Evolutionary conservation across 2,113 vertebrate genomes (phyloP), one percentile per base, ranked within the genome.

Genomic region (Corydoras sp.): DNA sequence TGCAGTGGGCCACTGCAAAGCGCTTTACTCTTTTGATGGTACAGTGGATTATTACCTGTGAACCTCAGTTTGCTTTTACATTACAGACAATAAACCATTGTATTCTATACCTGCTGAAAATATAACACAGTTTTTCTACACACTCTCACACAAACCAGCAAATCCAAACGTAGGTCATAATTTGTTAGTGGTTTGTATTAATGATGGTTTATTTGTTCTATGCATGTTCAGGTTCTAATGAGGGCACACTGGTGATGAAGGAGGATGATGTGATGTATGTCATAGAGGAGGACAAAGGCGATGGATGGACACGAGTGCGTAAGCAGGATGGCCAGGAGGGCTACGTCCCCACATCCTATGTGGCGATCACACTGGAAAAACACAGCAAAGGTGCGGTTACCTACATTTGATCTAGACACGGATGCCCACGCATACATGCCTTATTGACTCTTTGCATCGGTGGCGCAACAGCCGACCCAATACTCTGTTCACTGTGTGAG

Each of bases 311-410:
- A 60, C 86, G 96, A 86, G 94, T 93, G 73, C 91, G 97, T 79
- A 96, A 95, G 86, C 94, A 96, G 86, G 90, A 91, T 0, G 97
- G 97, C 11, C 93, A 95, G 88, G 97, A 99, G 85, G 97, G 97
- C 88, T 99, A 99, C 75, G 94, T 99, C 67, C 97, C 97, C 83
- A 97, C 96, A 3, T 95, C 96, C 76, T 99, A 99, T 82, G 94
- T 99, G 88, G 95, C 98, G 84, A 93, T 99, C 89, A 96, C 95
- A 66, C 83, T 99, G 93, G 96, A 98, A 92, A 98, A 93, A 88
- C 96, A 92, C 90, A 94, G 94, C 93, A 97, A 98, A 99, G 96
- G 96, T 99, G 97, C 97, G 87, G 97, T 99, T 92, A 99, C 97
- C 84, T 99, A 99, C 90, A 98, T 99, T 90, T 99, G 93, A 94